Percentiles rank a stretch among this genome's conserved stretches.
Evolutionary conservation across 2,113 vertebrate genomes (phyloP).

Genomic region (Neogale vison): DNA sequence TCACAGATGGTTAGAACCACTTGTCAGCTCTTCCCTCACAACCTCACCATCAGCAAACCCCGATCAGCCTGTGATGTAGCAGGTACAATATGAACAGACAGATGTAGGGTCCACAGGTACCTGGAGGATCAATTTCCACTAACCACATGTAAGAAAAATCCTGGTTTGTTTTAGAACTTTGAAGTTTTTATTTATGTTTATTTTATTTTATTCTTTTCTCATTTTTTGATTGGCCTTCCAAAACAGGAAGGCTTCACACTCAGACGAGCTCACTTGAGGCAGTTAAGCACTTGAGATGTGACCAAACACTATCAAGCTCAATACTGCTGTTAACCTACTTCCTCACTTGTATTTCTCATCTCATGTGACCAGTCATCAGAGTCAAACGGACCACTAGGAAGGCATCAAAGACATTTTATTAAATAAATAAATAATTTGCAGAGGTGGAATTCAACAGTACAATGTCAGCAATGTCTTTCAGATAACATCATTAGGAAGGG

Average conservation of each 20-base stretch:
- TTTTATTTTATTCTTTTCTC: not conserved
- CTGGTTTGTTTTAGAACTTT: not conserved
- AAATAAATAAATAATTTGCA: not conserved
- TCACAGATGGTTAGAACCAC: not conserved
- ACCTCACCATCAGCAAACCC: not conserved
- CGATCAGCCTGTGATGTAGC: not conserved
- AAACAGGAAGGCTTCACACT: not conserved
- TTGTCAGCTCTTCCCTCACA: too few relatives aligned
- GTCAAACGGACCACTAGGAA: not conserved
- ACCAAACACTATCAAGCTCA: not conserved
- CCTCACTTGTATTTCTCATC: not conserved
- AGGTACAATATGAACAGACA: not conserved
- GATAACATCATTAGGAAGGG: not conserved
- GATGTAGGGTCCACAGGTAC: not conserved
- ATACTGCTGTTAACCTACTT: not conserved
- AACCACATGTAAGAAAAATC: not conserved
- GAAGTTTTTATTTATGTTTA: not conserved
- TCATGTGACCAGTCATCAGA: constrained; percentile 10
- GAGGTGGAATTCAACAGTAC: not conserved
- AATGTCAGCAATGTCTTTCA: not conserved
- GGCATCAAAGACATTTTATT: too few relatives aligned
- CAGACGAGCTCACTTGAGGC: not conserved
- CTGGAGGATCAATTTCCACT: not conserved
- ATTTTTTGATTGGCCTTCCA: not conserved
- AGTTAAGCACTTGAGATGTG: not conserved